These are phyloP conservation scores for Procambarus clarkii DNA, from an alignment of 1,140 invertebrate species.

Conservation along the genomic window DNA sequence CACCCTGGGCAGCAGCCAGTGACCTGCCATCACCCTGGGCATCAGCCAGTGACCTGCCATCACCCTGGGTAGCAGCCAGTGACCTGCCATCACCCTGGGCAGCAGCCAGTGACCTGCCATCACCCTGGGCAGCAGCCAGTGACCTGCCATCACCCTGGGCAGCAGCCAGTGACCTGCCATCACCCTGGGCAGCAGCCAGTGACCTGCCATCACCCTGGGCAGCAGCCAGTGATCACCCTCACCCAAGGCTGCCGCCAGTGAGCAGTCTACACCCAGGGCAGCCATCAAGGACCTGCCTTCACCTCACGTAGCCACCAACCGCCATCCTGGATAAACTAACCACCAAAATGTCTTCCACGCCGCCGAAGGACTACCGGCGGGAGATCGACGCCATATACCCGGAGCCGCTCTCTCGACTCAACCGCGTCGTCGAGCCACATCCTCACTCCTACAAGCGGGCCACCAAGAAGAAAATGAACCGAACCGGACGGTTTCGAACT, in stretches of 20 bases:
- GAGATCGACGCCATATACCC: constrained; percentile 85
- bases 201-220: not conserved
- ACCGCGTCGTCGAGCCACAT: constrained; percentile 72
- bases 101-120: not conserved
- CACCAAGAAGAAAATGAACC: constrained; percentile 79
- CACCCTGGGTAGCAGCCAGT: not conserved
- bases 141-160: not conserved
- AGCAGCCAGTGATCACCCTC: not conserved
- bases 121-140: not conserved
- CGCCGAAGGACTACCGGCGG: constrained; percentile 69
- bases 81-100: not conserved
- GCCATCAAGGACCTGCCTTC: not conserved
- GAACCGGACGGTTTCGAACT: constrained; percentile 80
- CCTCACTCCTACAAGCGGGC: constrained; percentile 77
- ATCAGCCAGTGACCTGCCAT: not conserved
- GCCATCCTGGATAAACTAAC: not conserved
- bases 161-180: not conserved
- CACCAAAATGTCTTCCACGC: constrained; percentile 33
- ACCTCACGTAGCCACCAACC: not conserved
- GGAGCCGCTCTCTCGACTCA: constrained; percentile 81
- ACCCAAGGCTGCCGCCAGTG: not conserved
- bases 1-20: not conserved
- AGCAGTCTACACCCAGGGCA: not conserved
- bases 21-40: not conserved
- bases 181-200: not conserved